Evolutionary conservation across 1,140 invertebrate species (phyloP), one percentile per base, ranked within the genome.

Genomic region (Eueides isabella): DNA sequence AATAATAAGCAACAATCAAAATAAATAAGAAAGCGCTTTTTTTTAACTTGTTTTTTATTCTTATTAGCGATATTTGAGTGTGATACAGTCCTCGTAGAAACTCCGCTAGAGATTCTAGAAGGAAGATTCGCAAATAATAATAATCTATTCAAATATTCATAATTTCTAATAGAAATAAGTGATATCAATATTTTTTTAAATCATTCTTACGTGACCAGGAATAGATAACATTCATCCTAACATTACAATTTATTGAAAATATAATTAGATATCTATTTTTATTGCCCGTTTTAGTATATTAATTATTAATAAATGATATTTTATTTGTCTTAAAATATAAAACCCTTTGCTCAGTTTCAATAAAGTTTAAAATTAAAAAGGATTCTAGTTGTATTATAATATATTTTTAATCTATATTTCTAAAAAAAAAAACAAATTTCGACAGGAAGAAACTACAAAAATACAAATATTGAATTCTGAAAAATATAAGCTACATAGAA

Each of bases 201-300:
- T 26, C n/a, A 11, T 55, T 55, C 48, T 55, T 55, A 55, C n/a
- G 12, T 23, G 19, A 26, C 26, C 23, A 26, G 19, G 23, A 23
- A 55, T 23, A 26, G 19, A 12, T 9, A 23, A 55, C 48, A 55
- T 26, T 26, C 48, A 55, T 55, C 48, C 48, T 55, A 55, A 55
- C 19, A 55, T 55, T 55, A 55, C 6, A 26, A 11, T 55, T 55
- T 55, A 55, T 12, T 55, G 48, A 55, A 55, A 55, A 55, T 55
- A 55, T 55, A 55, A 55, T 55, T 55, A 55, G 48, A 55, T 55
- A 23, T 55, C 23, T 55, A 55, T 55, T 12, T 55, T 55, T 55
- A 55, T 55, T 55, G 48, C 48, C 48, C 48, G 48, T 55, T 55
- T 55, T 55, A 55, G 23, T 38, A 7, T 55, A 55, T 23, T 55